phyloP scores from a whole-genome alignment of 2,797 vertebrate species.

The Momotus momota region DNA sequence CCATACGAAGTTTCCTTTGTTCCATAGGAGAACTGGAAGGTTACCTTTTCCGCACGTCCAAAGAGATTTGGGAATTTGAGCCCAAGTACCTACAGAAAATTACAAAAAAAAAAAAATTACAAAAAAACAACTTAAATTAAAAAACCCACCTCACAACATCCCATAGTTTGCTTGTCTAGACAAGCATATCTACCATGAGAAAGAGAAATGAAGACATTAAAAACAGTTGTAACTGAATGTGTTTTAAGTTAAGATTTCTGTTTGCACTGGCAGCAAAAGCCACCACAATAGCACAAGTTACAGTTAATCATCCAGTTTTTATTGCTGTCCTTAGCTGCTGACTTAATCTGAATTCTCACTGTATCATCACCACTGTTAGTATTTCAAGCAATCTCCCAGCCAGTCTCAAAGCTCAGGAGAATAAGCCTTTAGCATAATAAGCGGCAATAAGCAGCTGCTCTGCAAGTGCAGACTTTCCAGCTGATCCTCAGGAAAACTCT shows the following conservation, averaged over 20 bases:
- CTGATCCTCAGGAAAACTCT: neutral
- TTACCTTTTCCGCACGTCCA: constrained; percentile 94
- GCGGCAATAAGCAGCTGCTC: neutral
- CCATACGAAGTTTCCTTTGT: constrained; percentile 98
- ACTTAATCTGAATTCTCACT: neutral
- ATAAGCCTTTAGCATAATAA: neutral
- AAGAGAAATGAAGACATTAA: neutral
- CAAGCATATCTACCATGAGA: neutral
- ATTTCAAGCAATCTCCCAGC: neutral
- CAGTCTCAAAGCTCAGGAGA: neutral
- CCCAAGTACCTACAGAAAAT: constrained; percentile 86
- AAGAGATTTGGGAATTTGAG: constrained; percentile 93
- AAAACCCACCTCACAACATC: neutral
- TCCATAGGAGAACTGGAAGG: constrained; percentile 98
- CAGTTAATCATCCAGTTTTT: neutral
- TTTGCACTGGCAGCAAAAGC: neutral
- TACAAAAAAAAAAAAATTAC: neutral
- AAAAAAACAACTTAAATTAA: too few species aligned
- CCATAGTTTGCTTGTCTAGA: neutral
- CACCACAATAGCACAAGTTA: neutral
- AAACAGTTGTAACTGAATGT: neutral
- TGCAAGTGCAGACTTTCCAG: neutral
- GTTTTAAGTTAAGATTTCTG: neutral
- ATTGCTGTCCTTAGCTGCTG: neutral
- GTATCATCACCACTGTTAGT: neutral